Evolutionary conservation across 1,140 invertebrate genomes (phyloP), one percentile per base, ranked within the genome.

Genomic region (Eumeta japonica): DNA sequence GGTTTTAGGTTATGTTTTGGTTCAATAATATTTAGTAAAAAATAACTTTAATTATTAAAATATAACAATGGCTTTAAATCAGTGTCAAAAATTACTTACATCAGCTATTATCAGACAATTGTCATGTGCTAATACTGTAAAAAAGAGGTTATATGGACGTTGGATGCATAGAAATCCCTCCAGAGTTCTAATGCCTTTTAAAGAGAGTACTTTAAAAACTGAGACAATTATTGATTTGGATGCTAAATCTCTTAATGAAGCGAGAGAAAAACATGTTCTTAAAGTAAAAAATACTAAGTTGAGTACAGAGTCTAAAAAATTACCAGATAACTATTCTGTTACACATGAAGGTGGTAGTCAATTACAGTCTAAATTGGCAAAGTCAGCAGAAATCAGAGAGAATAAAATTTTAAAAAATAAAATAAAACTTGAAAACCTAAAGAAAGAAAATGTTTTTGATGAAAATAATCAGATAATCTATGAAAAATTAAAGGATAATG

Each of bases 401-500:
- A 62, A 60, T 43, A 53, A 43, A 40, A 50, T 64, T 27, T 54
- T 58, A 36, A 43, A 45, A 37, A 27, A 62, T 61, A 37, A 62
- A 63, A 34, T 50, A 45, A 14, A 55, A 58, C 16, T 61, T 67
- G 4, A n/a, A 48, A 67, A 72, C 50, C 40, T 65, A 9, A 72
- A 57, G 15, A 63, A 70, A 34, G 55, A 66, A 45, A 79, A 76
- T 45, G 64, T 77, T 14, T 73, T 80, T 55, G 72, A 79, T 61
- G 55, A 68, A 34, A 62, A 77, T 38, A 73, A 74, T 41, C 65
- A 79, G 43, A 59, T 79, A 40, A 59, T 79, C 35, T 81, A 74
- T 55, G 75, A 75, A 37, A 81, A 80, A 57, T 57, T 79, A 48
- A 71, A 72, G 45, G 63, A 79, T 35, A 78, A 79, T 52, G 79